Base-by-base conservation (phyloP, 2,113 vertebrate species). In the Coreoperca whiteheadi region DNA sequence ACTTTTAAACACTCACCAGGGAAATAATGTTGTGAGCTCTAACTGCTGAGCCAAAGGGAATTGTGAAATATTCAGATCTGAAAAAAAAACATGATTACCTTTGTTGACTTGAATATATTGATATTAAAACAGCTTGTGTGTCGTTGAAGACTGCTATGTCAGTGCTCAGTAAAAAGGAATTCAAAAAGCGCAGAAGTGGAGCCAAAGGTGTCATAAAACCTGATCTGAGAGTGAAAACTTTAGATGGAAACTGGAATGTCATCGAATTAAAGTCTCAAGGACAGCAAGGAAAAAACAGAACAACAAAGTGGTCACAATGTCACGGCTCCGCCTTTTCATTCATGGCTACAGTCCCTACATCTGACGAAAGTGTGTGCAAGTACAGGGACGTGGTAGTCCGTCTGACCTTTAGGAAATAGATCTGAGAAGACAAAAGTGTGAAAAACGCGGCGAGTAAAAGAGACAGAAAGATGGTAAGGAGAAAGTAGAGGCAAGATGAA, bases 71-170 rank as follows among this genome's bases (percentile, higher is more conserved):
- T 82, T 79, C 56, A 74, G 60, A 87, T 41, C 32, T 51, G 59
- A 43, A 77, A 81, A 70, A 56, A 85, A 46, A 81, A 77, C 15
- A 82, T 73, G 57, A 88, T 76, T 85, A 76, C 79, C 66, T 88
- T 90, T 84, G 79, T 84, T 89, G 68, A 88, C 89, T 77, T 79
- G 60, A 82, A 92, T 80, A 82, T 77, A 84, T 86, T 84, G 59
- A 71, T 87, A 82, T 80, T 64, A 88, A 43, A 39, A 61, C 28
- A 20, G 67, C 53, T 56, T 53, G 71, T 84, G 79, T 69, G 75
- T 83, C 67, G 56, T 80, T 61, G 51, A 86, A 77, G 79, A 72
- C 21, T 53, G 61, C 59, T 43, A 8, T 60, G 70, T 82, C 81
- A 53, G 77, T 60, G 59, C 59, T 79, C 67, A 51, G 34, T 66